Evolutionary conservation across 2,113 vertebrate species (phyloP).

Genomic region (Labeo catla): DNA sequence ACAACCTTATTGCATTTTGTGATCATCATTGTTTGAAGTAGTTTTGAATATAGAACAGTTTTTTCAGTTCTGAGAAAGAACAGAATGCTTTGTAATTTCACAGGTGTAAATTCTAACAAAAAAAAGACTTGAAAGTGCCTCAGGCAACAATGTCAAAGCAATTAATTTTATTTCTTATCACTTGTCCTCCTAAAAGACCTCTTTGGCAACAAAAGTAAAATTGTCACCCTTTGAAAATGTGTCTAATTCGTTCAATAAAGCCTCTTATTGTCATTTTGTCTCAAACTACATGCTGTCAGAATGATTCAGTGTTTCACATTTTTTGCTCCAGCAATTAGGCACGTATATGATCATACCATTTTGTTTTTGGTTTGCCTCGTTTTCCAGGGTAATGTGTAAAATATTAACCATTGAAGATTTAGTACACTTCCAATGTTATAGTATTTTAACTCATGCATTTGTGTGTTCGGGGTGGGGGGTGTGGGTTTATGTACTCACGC

Average conservation of each 20-base stretch:
- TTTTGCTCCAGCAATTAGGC: conserved; percentile 59
- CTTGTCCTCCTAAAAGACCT: neutral
- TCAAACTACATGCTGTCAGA: neutral
- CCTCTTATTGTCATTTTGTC: conserved; percentile 27
- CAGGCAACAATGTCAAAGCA: neutral
- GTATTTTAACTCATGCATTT: neutral
- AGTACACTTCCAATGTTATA: neutral
- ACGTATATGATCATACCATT: conserved; percentile 62
- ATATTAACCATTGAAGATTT: conserved; percentile 3
- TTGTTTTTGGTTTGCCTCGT: conserved; percentile 50
- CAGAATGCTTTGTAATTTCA: conserved; percentile 2
- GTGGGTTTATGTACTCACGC: conserved; percentile 70
- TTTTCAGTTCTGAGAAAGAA: neutral
- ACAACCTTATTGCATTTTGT: neutral
- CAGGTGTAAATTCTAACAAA: neutral
- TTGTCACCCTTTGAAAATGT: neutral
- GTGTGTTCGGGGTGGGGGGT: conserved; percentile 6
- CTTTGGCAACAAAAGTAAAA: conserved; percentile 4
- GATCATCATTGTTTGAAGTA: neutral
- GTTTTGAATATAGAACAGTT: neutral
- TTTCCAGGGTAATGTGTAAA: conserved; percentile 47
- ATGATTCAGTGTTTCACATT: neutral
- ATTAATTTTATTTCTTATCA: neutral
- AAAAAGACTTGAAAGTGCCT: neutral
- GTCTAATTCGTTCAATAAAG: neutral